Evolutionary conservation across 2,888 invertebrate genomes (phyloP).

Genomic region (Lithosia quadra): DNA sequence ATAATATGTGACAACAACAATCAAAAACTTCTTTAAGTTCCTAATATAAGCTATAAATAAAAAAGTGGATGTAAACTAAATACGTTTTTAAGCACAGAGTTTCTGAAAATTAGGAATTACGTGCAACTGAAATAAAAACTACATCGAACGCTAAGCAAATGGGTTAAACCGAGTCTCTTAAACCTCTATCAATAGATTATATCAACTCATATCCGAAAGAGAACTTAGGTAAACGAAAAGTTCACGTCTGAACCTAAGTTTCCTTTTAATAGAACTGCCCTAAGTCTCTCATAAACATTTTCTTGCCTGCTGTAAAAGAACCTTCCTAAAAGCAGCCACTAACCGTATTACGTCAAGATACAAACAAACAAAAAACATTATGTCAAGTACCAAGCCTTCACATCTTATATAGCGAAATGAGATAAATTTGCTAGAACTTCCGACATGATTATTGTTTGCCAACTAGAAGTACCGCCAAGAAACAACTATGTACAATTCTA

Average conservation of each 20-base stretch:
- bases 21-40: too few species aligned
- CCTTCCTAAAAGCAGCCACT: slow-evolving; percentile 7
- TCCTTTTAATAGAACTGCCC: slow-evolving; percentile 25
- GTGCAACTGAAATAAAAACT: too few species aligned
- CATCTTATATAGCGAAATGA: slow-evolving; percentile 15
- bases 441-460: slow-evolving; percentile 21
- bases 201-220: slow-evolving; percentile 30
- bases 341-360: slow-evolving; percentile 13
- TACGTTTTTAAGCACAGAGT: neutral
- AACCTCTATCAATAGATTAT: slow-evolving; percentile 40
- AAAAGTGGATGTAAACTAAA: too few species aligned
- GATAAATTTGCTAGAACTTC: slow-evolving; percentile 6
- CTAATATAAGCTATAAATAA: too few species aligned
- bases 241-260: slow-evolving; percentile 24
- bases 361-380: slow-evolving; percentile 17
- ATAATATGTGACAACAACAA: too few species aligned
- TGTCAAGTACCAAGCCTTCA: slow-evolving; percentile 12
- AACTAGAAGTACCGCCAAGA: slow-evolving; percentile 16
- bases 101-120: neutral
- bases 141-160: too few species aligned
- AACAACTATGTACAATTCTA: slow-evolving; percentile 13
- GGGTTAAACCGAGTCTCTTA: neutral
- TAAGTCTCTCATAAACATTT: slow-evolving; percentile 10
- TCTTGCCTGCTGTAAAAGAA: slow-evolving; percentile 15
- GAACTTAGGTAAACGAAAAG: slow-evolving; percentile 44